Base-by-base conservation (phyloP, 1,140 invertebrate genomes). In the Maniola jurtina region DNA sequence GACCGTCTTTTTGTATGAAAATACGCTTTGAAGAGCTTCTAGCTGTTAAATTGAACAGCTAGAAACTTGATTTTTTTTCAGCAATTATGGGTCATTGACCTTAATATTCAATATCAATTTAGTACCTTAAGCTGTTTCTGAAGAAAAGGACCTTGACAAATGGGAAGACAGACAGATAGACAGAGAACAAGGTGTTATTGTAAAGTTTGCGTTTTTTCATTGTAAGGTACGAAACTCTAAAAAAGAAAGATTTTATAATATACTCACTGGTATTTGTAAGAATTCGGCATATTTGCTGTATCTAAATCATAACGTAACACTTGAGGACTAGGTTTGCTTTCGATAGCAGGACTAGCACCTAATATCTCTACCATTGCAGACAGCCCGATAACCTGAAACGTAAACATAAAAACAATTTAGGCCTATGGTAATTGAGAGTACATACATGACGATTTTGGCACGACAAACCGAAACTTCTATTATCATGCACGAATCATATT, bases 211-310 rank as follows among this genome's bases (percentile, higher is more conserved):
- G 25, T 25, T 25, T 25, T 25, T 25, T 4, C 25, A 25, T 25
- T 25, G 4, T 25, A 25, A 25, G 25, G 13, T 55, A 9, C n/a
- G n/a, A 6, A 42, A 42, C 33, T 8, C 7, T 16, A 57, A 11
- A 6, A 7, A 25, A 11, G 13, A 52, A 25, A 0, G 2, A 1
- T 52, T 52, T 16, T 15, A 67, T n/a, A 58, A 42, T 57, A 5
- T 73, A 84, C 83, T 87, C 71, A 87, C 86, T 83, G 76, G 65
- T 80, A 89, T 57, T 78, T 83, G 57, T 89, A 89, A 4, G 84
- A 86, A 60, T 89, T 86, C 6, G 86, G 86, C 77, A 89, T 77
- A 55, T 86, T 80, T 5, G 70, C 76, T 33, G 83, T 88, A 10
- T 88, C 75, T 62, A 84, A 72, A 15, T 87, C 77, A 55, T 86